These are phyloP conservation scores for Lutraria rhynchaena DNA, from an alignment of 1,140 invertebrate species.

Conservation along the genomic window DNA sequence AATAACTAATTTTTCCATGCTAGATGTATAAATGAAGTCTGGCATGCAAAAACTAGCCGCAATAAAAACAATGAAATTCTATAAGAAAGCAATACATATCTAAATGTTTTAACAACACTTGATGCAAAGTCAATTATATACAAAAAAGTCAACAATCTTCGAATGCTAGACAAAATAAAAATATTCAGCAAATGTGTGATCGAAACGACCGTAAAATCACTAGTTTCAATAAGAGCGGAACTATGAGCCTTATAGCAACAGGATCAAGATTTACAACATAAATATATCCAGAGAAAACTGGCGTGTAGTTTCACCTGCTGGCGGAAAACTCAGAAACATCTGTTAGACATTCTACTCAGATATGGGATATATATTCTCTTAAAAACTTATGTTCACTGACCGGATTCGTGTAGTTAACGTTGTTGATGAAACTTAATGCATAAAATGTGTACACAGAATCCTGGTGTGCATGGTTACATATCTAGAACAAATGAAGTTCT, in stretches of 20 bases:
- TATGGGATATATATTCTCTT: conserved; percentile 36
- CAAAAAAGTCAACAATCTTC: no score
- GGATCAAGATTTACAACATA: conserved; percentile 35
- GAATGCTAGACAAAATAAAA: no score
- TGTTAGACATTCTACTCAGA: conserved; percentile 46
- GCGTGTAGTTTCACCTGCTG: conserved; percentile 53
- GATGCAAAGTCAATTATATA: conserved; percentile 23
- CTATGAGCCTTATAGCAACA: conserved; percentile 15
- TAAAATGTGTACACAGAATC: background rate
- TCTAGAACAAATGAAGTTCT: no score
- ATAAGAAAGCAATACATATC: background rate
- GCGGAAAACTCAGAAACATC: conserved; percentile 45
- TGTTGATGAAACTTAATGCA: conserved; percentile 14
- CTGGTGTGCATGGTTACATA: no score
- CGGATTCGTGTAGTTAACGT: conserved; percentile 38
- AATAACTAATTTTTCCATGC: conserved; percentile 15
- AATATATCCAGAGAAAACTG: conserved; percentile 38
- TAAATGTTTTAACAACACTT: background rate
- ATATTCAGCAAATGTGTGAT: no score
- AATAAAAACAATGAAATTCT: background rate
- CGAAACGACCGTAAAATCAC: no score
- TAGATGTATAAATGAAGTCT: background rate
- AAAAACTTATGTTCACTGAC: conserved; percentile 40
- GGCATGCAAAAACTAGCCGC: conserved; percentile 11
- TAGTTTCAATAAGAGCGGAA: conserved; percentile 19